A percentile compares a stretch with the other conserved stretches of the same genome.
These are phyloP conservation scores for Rafetus swinhoei DNA, from an alignment of 2,113 vertebrate genomes.

Conservation along the genomic window DNA sequence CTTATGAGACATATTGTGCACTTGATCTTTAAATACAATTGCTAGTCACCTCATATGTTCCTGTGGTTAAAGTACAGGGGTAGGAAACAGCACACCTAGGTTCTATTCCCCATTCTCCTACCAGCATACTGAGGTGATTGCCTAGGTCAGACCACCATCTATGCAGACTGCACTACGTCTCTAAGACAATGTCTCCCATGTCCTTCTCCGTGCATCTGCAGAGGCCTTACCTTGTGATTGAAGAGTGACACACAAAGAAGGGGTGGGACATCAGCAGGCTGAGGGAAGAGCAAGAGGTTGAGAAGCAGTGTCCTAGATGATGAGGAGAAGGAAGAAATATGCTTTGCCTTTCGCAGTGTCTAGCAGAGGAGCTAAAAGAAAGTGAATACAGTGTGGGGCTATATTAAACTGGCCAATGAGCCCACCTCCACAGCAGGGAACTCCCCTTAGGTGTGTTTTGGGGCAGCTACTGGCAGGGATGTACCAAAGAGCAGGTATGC, in stretches of 20 bases:
- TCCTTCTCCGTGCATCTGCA: background rate
- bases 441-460: background rate
- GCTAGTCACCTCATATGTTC: background rate
- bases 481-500: background rate
- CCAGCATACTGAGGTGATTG: background rate
- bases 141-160: background rate
- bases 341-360: accelerated
- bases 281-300: background rate
- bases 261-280: background rate
- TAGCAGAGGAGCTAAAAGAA: background rate
- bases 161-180: background rate
- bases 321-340: background rate
- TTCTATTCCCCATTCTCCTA: background rate
- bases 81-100: background rate
- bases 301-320: background rate
- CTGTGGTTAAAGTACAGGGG: background rate
- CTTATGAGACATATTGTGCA: background rate
- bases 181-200: background rate
- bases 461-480: background rate
- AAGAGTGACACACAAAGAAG: background rate
- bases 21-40: background rate
- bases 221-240: background rate
- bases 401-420: background rate
- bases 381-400: background rate
- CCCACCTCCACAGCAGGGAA: background rate